phyloP scores from a whole-genome alignment of 2,888 invertebrate genomes.

The Philopedon plagiatum region DNA sequence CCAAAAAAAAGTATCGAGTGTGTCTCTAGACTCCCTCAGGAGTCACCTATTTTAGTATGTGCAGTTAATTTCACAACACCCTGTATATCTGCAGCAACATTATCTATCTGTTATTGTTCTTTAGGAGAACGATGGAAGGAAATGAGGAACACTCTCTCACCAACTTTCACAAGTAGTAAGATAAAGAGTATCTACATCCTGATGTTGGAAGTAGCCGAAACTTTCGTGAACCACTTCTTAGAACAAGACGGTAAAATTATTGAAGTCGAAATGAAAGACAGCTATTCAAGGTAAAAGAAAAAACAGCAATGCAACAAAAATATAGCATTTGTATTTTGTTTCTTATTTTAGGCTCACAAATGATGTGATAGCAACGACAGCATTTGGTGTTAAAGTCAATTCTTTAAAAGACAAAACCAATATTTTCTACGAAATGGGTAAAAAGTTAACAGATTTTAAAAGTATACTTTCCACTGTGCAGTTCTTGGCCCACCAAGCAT shows the following conservation, averaged over 20 bases:
- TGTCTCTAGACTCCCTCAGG: too few relatives aligned
- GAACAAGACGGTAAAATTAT: slow-evolving; percentile 55
- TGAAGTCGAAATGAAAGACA: slow-evolving; percentile 68
- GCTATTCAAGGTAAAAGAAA: slow-evolving; percentile 60
- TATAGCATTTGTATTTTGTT: too few relatives aligned
- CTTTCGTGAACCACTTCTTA: slow-evolving; percentile 55
- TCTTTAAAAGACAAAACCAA: not conserved
- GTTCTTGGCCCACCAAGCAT: not conserved
- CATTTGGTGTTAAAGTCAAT: not conserved
- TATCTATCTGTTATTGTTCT: not conserved
- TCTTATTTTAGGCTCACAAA: not conserved
- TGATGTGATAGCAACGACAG: not conserved
- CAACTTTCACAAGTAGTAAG: slow-evolving; percentile 73
- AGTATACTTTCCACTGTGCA: not conserved
- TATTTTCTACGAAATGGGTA: not conserved
- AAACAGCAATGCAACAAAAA: slow-evolving; percentile 40
- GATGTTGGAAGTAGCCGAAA: slow-evolving; percentile 46
- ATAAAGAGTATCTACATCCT: slow-evolving; percentile 69
- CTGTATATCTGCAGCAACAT: too few relatives aligned
- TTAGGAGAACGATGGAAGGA: slow-evolving; percentile 59
- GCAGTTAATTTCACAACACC: too few relatives aligned
- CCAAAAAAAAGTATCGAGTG: too few relatives aligned
- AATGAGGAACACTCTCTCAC: slow-evolving; percentile 71
- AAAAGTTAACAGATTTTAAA: not conserved
- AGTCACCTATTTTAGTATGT: too few relatives aligned